phyloP scores from a whole-genome alignment of 2,888 invertebrate genomes.

The Drosophila recens region DNA sequence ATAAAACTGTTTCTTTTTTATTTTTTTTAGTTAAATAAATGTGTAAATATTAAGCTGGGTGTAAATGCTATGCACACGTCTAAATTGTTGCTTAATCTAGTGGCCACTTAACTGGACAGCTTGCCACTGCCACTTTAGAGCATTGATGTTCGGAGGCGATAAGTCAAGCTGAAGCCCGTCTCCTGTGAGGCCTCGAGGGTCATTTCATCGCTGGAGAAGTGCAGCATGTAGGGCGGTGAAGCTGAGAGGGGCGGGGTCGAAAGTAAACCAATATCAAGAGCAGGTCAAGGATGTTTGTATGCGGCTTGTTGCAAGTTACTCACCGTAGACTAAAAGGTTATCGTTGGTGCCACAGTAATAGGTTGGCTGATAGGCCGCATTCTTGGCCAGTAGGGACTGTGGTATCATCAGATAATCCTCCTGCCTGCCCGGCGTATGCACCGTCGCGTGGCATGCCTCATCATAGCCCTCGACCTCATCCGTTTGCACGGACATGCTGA shows the following conservation, averaged over 20 bases:
- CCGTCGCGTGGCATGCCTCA: conserved; percentile 86
- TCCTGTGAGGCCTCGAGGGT: conserved; percentile 71
- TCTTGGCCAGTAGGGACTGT: conserved; percentile 82
- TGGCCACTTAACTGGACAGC: conserved; percentile 38
- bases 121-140: conserved; percentile 46
- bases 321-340: conserved; percentile 69
- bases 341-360: conserved; percentile 83
- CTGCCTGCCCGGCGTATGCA: conserved; percentile 85
- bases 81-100: conserved; percentile 50
- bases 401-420: conserved; percentile 87
- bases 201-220: conserved; percentile 87
- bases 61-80: conserved; percentile 15
- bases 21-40: not conserved
- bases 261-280: conserved; percentile 7
- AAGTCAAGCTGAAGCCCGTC: conserved; percentile 81
- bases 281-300: conserved; percentile 10
- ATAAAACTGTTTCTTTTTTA: too few relatives aligned
- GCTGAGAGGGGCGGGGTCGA: conserved; percentile 82
- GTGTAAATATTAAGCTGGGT: not conserved
- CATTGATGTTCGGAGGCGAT: conserved; percentile 65
- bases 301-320: conserved; percentile 23
- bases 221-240: conserved; percentile 87
- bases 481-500: conserved; percentile 71
- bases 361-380: conserved; percentile 78
- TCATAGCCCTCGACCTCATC: conserved; percentile 82